Evolutionary conservation across 2,113 vertebrate species (phyloP).

Genomic region (Sinocyclocheilus grahami): DNA sequence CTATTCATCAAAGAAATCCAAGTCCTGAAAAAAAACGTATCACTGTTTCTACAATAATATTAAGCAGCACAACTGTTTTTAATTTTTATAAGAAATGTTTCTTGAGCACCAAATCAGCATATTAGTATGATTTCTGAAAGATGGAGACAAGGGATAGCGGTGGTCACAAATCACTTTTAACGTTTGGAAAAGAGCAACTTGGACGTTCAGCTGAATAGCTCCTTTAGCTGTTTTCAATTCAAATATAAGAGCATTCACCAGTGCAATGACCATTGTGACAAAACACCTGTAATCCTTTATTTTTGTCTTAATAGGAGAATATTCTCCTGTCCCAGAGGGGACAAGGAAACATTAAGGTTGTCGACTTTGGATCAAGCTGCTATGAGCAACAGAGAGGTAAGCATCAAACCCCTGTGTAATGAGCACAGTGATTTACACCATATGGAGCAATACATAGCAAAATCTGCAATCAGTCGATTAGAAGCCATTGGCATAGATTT

Average conservation of each 20-base stretch:
- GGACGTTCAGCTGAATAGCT: not conserved
- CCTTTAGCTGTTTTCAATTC: not conserved
- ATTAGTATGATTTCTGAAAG: not conserved
- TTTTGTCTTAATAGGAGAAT: constrained; percentile 80
- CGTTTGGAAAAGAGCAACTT: not conserved
- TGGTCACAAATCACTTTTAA: too few species aligned
- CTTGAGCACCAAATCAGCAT: not conserved
- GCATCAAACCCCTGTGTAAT: constrained; percentile 23
- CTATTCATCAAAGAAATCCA: not conserved
- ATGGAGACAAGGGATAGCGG: too few species aligned
- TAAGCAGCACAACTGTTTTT: not conserved
- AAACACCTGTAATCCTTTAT: not conserved
- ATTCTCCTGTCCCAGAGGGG: constrained; percentile 88
- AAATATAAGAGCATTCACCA: not conserved
- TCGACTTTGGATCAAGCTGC: constrained; percentile 96
- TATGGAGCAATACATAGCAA: not conserved
- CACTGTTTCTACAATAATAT: not conserved
- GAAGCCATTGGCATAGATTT: not conserved
- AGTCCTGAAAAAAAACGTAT: not conserved
- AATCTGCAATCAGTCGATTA: not conserved
- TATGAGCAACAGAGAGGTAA: constrained; percentile 92
- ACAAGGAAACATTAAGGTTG: constrained; percentile 91
- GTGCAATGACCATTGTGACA: not conserved
- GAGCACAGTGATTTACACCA: not conserved
- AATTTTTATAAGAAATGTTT: not conserved